A percentile compares a stretch with the other conserved stretches of the same genome.
phyloP scores from a whole-genome alignment of 2,797 vertebrate genomes.

The Melanotaenia nigrans region DNA sequence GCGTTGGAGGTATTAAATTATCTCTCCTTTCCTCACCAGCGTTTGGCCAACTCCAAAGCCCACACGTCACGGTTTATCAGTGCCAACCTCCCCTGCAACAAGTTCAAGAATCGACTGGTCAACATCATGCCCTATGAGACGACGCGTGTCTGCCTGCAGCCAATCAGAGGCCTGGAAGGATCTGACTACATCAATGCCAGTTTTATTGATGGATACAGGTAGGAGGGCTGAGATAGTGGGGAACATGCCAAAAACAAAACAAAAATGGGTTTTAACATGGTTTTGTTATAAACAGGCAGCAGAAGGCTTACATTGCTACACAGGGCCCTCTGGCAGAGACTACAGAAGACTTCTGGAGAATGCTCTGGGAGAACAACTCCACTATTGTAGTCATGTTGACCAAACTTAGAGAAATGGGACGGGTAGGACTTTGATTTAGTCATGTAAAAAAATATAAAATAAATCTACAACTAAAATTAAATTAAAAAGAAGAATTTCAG shows the following conservation, averaged over 20 bases:
- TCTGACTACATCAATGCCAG: slow-evolving; percentile 98
- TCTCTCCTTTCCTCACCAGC: slow-evolving; percentile 73
- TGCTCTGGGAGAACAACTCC: slow-evolving; percentile 98
- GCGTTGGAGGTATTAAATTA: not conserved
- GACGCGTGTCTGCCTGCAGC: slow-evolving; percentile 95
- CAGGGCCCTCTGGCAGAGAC: slow-evolving; percentile 97
- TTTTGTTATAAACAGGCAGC: slow-evolving; percentile 84
- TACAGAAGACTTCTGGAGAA: slow-evolving; percentile 98
- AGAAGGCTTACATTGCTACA: slow-evolving; percentile 96
- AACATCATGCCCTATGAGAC: slow-evolving; percentile 99
- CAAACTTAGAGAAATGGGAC: slow-evolving; percentile 95
- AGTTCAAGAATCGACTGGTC: slow-evolving; percentile 99
- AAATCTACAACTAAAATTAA: not conserved
- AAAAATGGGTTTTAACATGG: not conserved
- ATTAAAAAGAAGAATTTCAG: not conserved
- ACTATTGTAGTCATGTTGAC: slow-evolving; percentile 98
- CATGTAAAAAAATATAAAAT: not conserved
- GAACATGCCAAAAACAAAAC: not conserved
- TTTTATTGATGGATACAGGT: slow-evolving; percentile 98
- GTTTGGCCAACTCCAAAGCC: slow-evolving; percentile 97
- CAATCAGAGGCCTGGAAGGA: slow-evolving; percentile 96
- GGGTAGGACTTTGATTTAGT: slow-evolving; percentile 80
- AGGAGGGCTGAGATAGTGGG: not conserved
- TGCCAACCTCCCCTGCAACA: slow-evolving; percentile 99
- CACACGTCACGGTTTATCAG: slow-evolving; percentile 98